Base-by-base conservation (phyloP, 2,888 invertebrate species). In the Stenotaenia linearis region DNA sequence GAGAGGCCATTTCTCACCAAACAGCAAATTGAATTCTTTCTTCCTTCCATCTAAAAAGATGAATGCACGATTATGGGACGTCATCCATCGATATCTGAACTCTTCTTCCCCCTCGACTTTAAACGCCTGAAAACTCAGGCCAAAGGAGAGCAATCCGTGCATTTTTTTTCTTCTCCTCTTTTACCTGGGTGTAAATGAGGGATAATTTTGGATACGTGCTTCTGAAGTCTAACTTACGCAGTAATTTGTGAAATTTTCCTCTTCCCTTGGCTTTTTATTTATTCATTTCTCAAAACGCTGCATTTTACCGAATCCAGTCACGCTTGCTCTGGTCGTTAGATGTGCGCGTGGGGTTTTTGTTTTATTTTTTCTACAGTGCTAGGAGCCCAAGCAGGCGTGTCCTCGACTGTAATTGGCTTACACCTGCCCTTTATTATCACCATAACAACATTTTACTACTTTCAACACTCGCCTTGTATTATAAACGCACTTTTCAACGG, bases 381-480 rank as follows among this genome's bases (percentile, higher is more conserved):
- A 25, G 15, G 61, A 61, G 61, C 61, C 61, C 61, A 61, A 61
- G 23, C 61, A 61, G 61, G 25, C 61, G 28, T 61, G 61, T 61
- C 61, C 61, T 61, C 61, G 61, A 61, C 61, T 61, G 23, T 61
- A 61, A 61, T 61, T 61, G 61, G 61, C 61, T 61, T 61, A 61
- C 61, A 61, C 61, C 61, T 61, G 61, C 61, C 61, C 61, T 61
- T 61, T 61, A 61, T 61, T 61, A 61, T 61, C 61, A 23, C 61
- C 61, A 61, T 61, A 61, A 61, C 61, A 61, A 61, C 61, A 61
- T 61, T 61, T 61, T 61, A 61, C 61, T 61, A 61, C 61, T 61
- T 61, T 61, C 61, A 61, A 61, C 61, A 61, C 61, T 61, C 61
- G 61, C 12, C 61, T 23, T 61, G 61, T 61, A 45, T 61, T 61